phyloP scores from a whole-genome alignment of 2,797 vertebrate genomes.

The Takifugu ocellatus region DNA sequence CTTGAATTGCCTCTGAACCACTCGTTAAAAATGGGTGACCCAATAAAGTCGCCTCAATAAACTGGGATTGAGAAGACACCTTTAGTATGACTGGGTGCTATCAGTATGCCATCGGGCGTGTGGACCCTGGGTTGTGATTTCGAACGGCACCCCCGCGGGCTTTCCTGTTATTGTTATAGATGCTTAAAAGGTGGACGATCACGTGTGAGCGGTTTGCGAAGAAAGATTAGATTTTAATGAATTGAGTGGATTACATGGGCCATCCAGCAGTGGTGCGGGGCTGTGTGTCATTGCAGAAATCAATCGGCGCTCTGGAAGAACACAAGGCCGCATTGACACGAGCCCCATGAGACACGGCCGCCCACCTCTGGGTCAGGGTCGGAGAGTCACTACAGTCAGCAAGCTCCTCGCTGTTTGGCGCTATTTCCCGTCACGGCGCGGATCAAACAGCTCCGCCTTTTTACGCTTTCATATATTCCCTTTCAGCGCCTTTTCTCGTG shows the following conservation, averaged over 20 bases:
- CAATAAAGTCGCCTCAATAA: conserved; percentile 32
- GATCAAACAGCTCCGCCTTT: conserved; percentile 50
- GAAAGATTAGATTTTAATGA: conserved; percentile 45
- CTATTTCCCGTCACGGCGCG: conserved; percentile 10
- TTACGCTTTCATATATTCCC: conserved; percentile 52
- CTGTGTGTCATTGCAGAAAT: conserved; percentile 60
- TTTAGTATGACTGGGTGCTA: not conserved
- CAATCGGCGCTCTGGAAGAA: conserved; percentile 64
- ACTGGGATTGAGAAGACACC: conserved; percentile 14
- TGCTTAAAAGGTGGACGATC: not conserved
- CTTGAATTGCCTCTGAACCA: conserved; percentile 46
- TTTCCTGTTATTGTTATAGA: not conserved
- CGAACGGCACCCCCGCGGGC: not conserved
- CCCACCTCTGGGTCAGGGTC: conserved; percentile 42
- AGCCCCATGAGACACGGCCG: conserved; percentile 49
- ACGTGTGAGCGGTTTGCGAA: conserved; percentile 12
- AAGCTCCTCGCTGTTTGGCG: conserved; percentile 21
- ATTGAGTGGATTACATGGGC: conserved; percentile 39
- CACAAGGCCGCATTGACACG: conserved; percentile 57
- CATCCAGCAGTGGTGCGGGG: conserved; percentile 39
- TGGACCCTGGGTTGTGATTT: conserved; percentile 1
- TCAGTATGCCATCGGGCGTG: not conserved
- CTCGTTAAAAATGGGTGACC: conserved; percentile 34
- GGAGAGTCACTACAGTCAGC: conserved; percentile 17
- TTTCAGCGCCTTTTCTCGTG: conserved; percentile 45